These are phyloP conservation scores for Megathymus violae DNA, from an alignment of 1,140 invertebrate genomes.

Conservation along the genomic window DNA sequence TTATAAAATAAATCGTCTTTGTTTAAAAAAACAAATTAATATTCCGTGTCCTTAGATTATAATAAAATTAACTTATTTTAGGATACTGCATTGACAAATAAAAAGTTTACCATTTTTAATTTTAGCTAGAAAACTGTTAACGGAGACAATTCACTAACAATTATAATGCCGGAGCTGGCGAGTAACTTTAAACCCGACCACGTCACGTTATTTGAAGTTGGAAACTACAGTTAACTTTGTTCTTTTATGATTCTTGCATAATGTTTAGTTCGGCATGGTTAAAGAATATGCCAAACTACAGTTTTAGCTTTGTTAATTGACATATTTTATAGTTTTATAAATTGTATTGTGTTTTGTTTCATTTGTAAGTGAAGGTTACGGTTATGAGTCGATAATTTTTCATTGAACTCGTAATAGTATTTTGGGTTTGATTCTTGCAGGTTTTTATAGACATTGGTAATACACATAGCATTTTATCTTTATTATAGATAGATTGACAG, in stretches of 20 bases:
- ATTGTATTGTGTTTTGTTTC: not conserved
- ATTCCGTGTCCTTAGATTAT: no score
- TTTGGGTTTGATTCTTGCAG: no score
- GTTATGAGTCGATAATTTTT: not conserved
- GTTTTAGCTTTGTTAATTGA: not conserved
- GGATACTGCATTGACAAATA: not conserved
- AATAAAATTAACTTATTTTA: no score
- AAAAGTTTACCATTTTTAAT: not conserved
- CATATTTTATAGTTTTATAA: conserved; percentile 3
- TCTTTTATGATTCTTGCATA: conserved; percentile 1
- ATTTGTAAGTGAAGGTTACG: not conserved
- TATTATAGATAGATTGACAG: no score
- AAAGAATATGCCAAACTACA: not conserved
- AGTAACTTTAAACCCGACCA: conserved; percentile 14
- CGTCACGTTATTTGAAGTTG: conserved; percentile 16
- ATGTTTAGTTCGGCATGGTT: not conserved
- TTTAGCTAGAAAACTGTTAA: not conserved
- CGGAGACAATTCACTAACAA: conserved; percentile 2
- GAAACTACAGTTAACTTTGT: conserved; percentile 2
- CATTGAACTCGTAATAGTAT: no score
- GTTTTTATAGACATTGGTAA: no score
- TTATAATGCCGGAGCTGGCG: conserved; percentile 18
- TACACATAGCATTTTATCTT: no score
- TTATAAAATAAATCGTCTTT: no score
- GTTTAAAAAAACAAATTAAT: no score